Percentiles rank a stretch among this genome's conserved stretches.
phyloP scores from a whole-genome alignment of 2,113 vertebrate genomes.

The Shinisaurus crocodilurus region DNA sequence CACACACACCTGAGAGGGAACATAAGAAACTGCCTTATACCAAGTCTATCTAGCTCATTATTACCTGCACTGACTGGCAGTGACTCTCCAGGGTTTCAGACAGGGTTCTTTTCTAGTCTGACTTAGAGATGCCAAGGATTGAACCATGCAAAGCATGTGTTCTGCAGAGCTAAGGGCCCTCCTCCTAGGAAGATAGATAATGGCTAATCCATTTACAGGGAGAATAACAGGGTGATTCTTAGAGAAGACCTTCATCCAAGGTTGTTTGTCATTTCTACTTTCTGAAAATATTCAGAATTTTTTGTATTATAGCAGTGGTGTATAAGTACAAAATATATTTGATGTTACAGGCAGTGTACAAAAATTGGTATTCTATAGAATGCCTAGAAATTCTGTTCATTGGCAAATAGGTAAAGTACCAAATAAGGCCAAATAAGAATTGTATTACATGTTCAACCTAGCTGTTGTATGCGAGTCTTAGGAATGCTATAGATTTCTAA shows the following conservation, averaged over 20 bases:
- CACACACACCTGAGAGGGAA: background rate
- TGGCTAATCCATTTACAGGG: background rate
- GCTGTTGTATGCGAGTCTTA: background rate
- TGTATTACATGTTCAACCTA: background rate
- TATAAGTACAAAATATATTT: too few species aligned
- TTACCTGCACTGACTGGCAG: background rate
- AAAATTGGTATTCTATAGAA: background rate
- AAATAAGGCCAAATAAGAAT: background rate
- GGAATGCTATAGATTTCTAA: too few species aligned
- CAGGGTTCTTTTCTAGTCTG: background rate
- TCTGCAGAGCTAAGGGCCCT: background rate
- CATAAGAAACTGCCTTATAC: background rate
- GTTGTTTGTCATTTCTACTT: background rate
- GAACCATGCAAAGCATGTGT: background rate
- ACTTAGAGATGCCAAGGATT: background rate
- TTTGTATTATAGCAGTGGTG: background rate
- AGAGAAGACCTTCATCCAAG: background rate
- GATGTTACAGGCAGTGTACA: background rate
- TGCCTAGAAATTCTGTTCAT: background rate
- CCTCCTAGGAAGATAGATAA: background rate
- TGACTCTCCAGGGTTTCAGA: background rate
- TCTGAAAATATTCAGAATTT: background rate
- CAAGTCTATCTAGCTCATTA: background rate
- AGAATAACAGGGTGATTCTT: background rate
- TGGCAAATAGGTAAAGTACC: background rate